phyloP scores from a whole-genome alignment of 2,113 vertebrate genomes.

The Galbula dea region DNA sequence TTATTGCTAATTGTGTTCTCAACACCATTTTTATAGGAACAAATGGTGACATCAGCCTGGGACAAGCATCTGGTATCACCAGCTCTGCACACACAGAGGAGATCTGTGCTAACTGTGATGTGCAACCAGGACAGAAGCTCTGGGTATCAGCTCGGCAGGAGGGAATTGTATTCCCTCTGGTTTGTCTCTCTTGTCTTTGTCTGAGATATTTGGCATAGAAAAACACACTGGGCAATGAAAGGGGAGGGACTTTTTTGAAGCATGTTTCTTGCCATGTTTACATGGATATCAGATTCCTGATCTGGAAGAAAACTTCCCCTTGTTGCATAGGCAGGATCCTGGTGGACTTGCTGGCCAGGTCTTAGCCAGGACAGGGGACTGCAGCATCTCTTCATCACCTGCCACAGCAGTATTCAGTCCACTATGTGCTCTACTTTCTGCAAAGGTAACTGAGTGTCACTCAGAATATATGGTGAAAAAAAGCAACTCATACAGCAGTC shows the following conservation, averaged over 20 bases:
- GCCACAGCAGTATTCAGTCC: not conserved
- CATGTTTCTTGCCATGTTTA: not conserved
- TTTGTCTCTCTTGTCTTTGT: not conserved
- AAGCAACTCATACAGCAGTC: not conserved
- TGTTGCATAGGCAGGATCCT: not conserved
- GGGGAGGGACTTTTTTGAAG: not conserved
- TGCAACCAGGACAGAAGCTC: not conserved
- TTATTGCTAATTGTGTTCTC: not conserved
- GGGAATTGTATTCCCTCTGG: not conserved
- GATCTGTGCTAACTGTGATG: fast-evolving
- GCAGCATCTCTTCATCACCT: not conserved
- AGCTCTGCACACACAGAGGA: not conserved
- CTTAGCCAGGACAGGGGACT: not conserved
- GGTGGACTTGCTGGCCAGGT: not conserved
- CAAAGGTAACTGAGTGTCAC: not conserved
- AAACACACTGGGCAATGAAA: not conserved
- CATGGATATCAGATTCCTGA: not conserved
- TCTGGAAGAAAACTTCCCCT: not conserved
- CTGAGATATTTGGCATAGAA: not conserved
- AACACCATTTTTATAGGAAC: fast-evolving
- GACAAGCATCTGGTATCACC: fast-evolving
- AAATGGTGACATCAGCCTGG: not conserved
- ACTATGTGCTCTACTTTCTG: not conserved
- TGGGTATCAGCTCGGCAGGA: not conserved
- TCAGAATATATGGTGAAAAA: not conserved